These are phyloP conservation scores for Dromiciops gliroides DNA, from an alignment of 2,113 vertebrate genomes.

Conservation along the genomic window DNA sequence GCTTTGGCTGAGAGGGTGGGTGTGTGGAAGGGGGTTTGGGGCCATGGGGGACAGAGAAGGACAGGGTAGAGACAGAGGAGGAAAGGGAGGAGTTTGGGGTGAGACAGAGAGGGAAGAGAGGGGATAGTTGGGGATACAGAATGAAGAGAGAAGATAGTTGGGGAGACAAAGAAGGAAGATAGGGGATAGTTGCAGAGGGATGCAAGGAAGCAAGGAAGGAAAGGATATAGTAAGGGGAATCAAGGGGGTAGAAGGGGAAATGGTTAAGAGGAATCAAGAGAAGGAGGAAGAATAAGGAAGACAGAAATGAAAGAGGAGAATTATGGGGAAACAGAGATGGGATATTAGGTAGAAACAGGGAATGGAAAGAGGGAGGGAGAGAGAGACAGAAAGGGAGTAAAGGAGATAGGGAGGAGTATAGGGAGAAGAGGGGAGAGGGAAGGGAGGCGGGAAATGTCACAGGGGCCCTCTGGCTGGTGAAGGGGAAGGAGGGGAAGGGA, in stretches of 20 bases:
- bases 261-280: slow-evolving; percentile 2
- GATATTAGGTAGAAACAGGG: neutral
- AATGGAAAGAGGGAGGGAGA: neutral
- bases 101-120: neutral
- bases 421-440: slow-evolving; percentile 58
- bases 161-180: slow-evolving; percentile 40
- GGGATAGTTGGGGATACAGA: neutral
- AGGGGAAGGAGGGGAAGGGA: slow-evolving; percentile 7
- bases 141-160: neutral
- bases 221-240: neutral
- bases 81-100: neutral
- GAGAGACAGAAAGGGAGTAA: slow-evolving; percentile 13
- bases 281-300: slow-evolving; percentile 8
- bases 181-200: neutral
- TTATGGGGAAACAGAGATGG: neutral
- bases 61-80: slow-evolving; percentile 59
- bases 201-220: neutral
- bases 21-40: slow-evolving; percentile 59
- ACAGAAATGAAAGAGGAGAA: neutral
- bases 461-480: slow-evolving; percentile 70
- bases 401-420: slow-evolving; percentile 45
- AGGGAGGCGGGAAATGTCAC: slow-evolving; percentile 77
- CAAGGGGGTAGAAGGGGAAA: neutral
- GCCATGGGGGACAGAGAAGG: slow-evolving; percentile 48
- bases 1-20: slow-evolving; percentile 87